Evolutionary conservation across 2,888 invertebrate species (phyloP).

Genomic region (Aspidiotus destructor): DNA sequence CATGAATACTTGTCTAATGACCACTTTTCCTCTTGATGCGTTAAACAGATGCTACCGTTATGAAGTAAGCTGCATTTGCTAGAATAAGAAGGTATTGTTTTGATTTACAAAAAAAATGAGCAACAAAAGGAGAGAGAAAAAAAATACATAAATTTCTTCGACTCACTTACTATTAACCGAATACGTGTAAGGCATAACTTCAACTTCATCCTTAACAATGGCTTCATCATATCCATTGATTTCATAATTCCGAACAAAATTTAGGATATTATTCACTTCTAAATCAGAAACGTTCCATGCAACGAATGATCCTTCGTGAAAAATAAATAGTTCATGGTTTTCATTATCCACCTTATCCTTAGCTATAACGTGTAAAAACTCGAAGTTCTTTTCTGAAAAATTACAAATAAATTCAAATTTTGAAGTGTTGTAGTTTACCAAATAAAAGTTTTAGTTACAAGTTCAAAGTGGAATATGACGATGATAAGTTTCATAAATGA

Average conservation of each 20-base stretch:
- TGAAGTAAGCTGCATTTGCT: slow-evolving; percentile 44
- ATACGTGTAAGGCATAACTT: slow-evolving; percentile 72
- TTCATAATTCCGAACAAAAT: slow-evolving; percentile 60
- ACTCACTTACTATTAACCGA: slow-evolving; percentile 33
- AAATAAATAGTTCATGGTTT: slow-evolving; percentile 78
- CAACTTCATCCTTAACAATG: slow-evolving; percentile 66
- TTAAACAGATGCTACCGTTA: slow-evolving; percentile 48
- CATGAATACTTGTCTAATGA: slow-evolving; percentile 80
- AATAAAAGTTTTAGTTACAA: too few species aligned
- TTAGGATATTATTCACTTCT: slow-evolving; percentile 65
- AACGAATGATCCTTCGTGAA: slow-evolving; percentile 79
- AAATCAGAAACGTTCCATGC: slow-evolving; percentile 82
- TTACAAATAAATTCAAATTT: not conserved
- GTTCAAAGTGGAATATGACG: too few species aligned
- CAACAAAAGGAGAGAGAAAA: not conserved
- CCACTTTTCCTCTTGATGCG: slow-evolving; percentile 48
- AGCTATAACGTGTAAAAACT: slow-evolving; percentile 75
- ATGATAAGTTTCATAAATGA: too few species aligned
- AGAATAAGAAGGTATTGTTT: slow-evolving; percentile 29
- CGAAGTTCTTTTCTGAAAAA: slow-evolving; percentile 43
- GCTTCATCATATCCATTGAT: slow-evolving; percentile 58
- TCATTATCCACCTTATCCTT: slow-evolving; percentile 68
- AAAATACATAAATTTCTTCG: not conserved
- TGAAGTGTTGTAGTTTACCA: too few species aligned
- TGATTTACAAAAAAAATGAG: not conserved